These are phyloP conservation scores for Aramus guarauna DNA, from an alignment of 2,113 vertebrate species.

Conservation along the genomic window DNA sequence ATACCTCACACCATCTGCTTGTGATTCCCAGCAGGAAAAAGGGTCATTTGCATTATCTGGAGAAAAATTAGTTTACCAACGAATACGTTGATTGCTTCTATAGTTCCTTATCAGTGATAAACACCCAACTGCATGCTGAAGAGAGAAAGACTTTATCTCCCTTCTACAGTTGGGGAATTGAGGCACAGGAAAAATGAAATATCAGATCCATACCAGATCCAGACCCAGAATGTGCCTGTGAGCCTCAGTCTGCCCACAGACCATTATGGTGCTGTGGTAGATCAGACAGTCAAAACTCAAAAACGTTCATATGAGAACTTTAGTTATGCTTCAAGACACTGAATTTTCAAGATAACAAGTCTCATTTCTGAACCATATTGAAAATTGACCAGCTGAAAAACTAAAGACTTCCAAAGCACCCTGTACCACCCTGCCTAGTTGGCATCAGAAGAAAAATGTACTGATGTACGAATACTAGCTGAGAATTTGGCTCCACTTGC, in stretches of 20 bases:
- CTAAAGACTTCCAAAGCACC: not conserved
- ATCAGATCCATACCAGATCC: not conserved
- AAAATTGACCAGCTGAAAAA: not conserved
- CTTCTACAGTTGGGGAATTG: not conserved
- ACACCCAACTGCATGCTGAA: not conserved
- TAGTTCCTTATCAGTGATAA: not conserved
- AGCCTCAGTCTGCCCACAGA: not conserved
- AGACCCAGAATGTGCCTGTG: not conserved
- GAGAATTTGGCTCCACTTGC: not conserved
- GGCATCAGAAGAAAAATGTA: not conserved
- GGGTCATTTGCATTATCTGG: not conserved
- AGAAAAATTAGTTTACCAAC: not conserved
- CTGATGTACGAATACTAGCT: not conserved
- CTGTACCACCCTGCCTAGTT: not conserved
- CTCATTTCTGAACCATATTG: not conserved
- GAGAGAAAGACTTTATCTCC: not conserved
- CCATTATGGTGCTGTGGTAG: rapidly evolving
- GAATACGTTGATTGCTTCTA: not conserved
- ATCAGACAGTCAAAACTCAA: not conserved
- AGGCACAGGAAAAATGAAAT: not conserved
- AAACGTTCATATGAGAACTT: not conserved
- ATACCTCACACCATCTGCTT: not conserved
- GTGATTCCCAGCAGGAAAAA: not conserved
- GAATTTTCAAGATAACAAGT: not conserved
- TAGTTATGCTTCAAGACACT: not conserved